Conservation (phyloP, 2,888 invertebrate species). For the Pterobdella sp. region DNA sequence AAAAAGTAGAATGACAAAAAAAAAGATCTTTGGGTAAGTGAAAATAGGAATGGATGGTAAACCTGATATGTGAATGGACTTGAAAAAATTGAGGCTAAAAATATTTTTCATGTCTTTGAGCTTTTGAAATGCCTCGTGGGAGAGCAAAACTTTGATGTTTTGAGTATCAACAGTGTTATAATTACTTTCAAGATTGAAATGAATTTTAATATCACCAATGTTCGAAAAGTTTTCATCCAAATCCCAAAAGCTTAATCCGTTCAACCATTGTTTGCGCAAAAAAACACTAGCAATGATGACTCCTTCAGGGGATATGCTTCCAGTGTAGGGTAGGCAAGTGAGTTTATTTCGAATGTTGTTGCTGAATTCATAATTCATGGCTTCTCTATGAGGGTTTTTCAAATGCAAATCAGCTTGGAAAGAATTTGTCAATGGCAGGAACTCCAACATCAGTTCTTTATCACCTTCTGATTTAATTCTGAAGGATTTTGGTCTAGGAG, state of each 20-base stretch:
- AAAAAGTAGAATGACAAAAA: not conserved
- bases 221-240: not conserved
- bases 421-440: not conserved
- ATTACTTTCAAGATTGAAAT: not conserved
- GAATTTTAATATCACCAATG: not conserved
- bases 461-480: no score
- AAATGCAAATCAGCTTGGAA: not conserved
- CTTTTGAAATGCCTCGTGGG: not conserved
- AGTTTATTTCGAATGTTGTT: not conserved
- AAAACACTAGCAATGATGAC: not conserved
- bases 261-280: slow-evolving; percentile 2
- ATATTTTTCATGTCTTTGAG: not conserved
- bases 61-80: not conserved
- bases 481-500: no score
- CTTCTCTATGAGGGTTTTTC: not conserved
- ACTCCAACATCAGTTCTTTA: no score
- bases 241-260: not conserved
- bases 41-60: not conserved
- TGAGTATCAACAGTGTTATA: not conserved
- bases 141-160: not conserved
- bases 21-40: not conserved
- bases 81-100: not conserved
- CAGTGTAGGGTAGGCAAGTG: not conserved
- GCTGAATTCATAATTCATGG: not conserved
- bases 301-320: not conserved